Evolutionary conservation across 2,113 vertebrate species (phyloP), one percentile per base, ranked within the genome.

Genomic region (Nipponia nippon): DNA sequence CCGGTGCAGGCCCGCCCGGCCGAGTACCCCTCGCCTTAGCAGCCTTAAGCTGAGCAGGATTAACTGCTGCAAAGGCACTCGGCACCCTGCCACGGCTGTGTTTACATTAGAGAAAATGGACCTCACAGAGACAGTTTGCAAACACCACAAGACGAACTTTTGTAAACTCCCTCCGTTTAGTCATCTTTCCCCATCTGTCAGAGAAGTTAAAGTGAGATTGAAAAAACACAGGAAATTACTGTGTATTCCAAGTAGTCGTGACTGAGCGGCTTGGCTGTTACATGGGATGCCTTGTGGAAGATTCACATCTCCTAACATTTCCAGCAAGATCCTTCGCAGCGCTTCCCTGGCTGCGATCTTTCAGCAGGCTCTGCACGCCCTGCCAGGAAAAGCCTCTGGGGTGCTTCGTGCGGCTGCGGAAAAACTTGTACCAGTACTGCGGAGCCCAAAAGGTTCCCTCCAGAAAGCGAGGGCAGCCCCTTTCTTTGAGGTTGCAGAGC

Each of bases 221-320:
- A 98, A 95, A 97, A 97, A 96, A 93, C 87, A 98, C 97, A 98
- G 97, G 97, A 98, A 98, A 98, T 98, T 97, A 80, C 94, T 97
- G 96, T 97, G 96, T 98, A 97, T 98, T 97, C 97, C 97, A 98
- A 98, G 97, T 82, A 93, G 97, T 97, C 93, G 97, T 97, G 97
- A 97, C 96, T 93, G 97, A 95, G 97, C 80, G 80, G 89, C 96
- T 97, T 98, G 96, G 98, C 97, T 95, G 97, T 96, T 97, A 96
- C 66, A 97, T 55, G 97, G 97, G 96, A 97, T 97, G 94, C 67
- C 80, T 94, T 80, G 89, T 89, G 90, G 78, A 96, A 97, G 94
- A 83, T 95, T 96, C 78, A 63, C 95, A 96, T 97, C 96, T 98
- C 97, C 93, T 66, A 82, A 96, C 94, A 5, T 96, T 97, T 95